phyloP scores from a whole-genome alignment of 2,888 invertebrate genomes.

The Stenodema calcarata region DNA sequence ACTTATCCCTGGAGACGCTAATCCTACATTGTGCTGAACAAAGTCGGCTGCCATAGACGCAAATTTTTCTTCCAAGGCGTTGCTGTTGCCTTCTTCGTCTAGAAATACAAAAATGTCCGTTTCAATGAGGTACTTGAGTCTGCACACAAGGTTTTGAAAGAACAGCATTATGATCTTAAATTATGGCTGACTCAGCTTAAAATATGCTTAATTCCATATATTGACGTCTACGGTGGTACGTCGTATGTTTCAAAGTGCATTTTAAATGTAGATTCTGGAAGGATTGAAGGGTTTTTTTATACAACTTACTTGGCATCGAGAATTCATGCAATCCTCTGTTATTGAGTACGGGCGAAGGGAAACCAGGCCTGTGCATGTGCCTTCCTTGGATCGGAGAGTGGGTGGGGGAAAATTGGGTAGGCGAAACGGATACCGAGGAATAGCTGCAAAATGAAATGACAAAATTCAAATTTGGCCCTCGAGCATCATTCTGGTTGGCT shows the following conservation, averaged over 20 bases:
- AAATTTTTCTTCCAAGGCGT: constrained; percentile 59
- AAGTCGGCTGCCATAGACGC: constrained; percentile 59
- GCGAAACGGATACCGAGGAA: constrained; percentile 65
- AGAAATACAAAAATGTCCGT: background rate
- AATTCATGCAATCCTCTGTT: constrained; percentile 55
- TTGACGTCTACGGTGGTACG: too few relatives aligned
- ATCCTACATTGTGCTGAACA: constrained; percentile 60
- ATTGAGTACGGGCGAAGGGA: constrained; percentile 58
- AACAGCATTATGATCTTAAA: too few relatives aligned
- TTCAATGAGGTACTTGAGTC: background rate
- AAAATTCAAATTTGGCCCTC: too few relatives aligned
- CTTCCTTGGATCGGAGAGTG: constrained; percentile 81
- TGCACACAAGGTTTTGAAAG: too few relatives aligned
- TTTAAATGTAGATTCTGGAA: too few relatives aligned
- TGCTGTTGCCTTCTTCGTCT: constrained; percentile 48
- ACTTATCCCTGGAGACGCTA: constrained; percentile 79
- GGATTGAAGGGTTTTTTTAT: too few relatives aligned
- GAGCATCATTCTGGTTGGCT: too few relatives aligned
- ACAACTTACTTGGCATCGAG: constrained; percentile 54
- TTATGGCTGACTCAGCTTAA: too few relatives aligned
- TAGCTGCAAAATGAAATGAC: constrained; percentile 65
- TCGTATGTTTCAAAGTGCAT: too few relatives aligned
- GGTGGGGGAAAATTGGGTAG: constrained; percentile 76
- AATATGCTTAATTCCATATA: too few relatives aligned
- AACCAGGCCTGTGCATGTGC: constrained; percentile 59